These are phyloP conservation scores for Diuraphis noxia DNA, from an alignment of 1,140 invertebrate genomes.

Conservation along the genomic window DNA sequence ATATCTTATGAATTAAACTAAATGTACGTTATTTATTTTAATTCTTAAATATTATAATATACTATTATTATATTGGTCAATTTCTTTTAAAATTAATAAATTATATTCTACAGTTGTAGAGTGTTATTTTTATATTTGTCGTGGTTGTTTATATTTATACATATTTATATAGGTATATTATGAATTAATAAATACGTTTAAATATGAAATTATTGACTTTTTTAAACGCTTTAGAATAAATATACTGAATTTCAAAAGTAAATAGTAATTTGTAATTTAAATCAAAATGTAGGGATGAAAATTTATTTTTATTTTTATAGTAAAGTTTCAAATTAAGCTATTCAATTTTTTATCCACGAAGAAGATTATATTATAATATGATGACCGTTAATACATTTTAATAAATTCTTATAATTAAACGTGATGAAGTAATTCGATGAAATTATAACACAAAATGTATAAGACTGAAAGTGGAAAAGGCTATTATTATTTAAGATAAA, in stretches of 20 bases:
- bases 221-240: background rate
- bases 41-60: background rate
- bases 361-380: background rate
- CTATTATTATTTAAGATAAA: too few relatives aligned
- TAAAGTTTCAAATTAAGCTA: too few relatives aligned
- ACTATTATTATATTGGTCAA: background rate
- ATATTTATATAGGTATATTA: background rate
- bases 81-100: background rate
- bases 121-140: background rate
- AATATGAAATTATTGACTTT: background rate
- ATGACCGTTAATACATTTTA: background rate
- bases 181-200: background rate
- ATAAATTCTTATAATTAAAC: background rate
- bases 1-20: background rate
- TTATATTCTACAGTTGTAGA: background rate
- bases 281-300: background rate
- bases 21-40: background rate
- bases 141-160: background rate
- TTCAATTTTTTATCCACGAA: background rate
- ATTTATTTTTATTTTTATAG: background rate
- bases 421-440: background rate
- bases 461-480: background rate
- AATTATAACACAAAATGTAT: background rate
- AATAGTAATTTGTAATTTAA: background rate
- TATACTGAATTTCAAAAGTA: background rate